Percentiles rank a stretch among this genome's conserved stretches.
Evolutionary conservation across 2,888 invertebrate species (phyloP).

Genomic region (Chrysotoxum bicinctum): DNA sequence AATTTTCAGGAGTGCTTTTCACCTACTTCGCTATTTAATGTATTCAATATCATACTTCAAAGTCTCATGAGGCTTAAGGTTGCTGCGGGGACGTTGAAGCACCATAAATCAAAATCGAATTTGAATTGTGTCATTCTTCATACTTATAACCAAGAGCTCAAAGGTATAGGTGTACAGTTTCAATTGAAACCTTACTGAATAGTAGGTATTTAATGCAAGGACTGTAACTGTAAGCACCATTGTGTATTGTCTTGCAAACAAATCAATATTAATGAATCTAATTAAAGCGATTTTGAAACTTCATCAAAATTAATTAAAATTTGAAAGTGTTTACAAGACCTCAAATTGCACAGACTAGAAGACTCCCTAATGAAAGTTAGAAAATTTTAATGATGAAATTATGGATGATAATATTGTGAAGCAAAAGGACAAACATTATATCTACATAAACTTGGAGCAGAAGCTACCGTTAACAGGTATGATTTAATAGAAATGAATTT

Average conservation of each 20-base stretch:
- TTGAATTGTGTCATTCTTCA: constrained; percentile 13
- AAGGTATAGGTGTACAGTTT: not conserved
- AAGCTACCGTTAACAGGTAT: not conserved
- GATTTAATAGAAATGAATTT: too few species aligned
- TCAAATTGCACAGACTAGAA: not conserved
- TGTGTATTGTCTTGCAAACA: constrained; percentile 12
- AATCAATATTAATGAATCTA: constrained; percentile 26
- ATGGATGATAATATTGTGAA: not conserved
- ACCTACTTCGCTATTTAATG: not conserved
- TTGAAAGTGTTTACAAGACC: constrained; percentile 20
- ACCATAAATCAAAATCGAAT: not conserved
- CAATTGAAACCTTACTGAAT: constrained; percentile 5
- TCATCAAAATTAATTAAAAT: constrained; percentile 24
- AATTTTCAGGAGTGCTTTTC: not conserved
- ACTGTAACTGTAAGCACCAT: not conserved
- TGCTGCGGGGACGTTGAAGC: not conserved
- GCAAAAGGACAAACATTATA: not conserved
- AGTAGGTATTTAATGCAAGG: not conserved
- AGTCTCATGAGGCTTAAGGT: not conserved
- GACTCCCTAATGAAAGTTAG: not conserved
- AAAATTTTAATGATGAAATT: not conserved
- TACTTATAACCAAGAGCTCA: not conserved
- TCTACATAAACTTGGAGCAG: not conserved
- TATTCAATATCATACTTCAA: not conserved
- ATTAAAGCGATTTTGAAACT: constrained; percentile 7